Conservation (phyloP, 2,888 invertebrate genomes). For the Blastobasis lacticolella region DNA sequence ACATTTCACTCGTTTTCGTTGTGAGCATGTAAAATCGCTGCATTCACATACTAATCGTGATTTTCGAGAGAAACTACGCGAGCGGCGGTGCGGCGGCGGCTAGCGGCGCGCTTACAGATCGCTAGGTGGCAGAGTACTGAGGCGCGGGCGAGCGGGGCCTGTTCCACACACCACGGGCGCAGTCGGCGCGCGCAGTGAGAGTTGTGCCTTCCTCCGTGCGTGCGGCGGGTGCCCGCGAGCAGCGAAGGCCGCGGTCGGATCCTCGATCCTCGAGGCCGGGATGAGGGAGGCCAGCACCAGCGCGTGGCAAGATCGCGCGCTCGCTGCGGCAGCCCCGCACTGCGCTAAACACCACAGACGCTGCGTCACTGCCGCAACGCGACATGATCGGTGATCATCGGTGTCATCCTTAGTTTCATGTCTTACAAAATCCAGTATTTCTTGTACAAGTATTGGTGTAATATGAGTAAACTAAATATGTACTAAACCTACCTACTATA, state of each 20-base stretch:
- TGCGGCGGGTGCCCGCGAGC: slow-evolving; percentile 30
- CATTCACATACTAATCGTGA: slow-evolving; percentile 66
- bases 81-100: slow-evolving; percentile 34
- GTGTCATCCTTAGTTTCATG: too few species aligned
- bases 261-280: slow-evolving; percentile 20
- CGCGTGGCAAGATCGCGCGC: too few species aligned
- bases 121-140: slow-evolving; percentile 53
- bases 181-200: slow-evolving; percentile 71
- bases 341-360: neutral
- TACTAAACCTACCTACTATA: too few species aligned
- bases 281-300: too few species aligned
- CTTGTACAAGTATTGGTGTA: too few species aligned
- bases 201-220: slow-evolving; percentile 49
- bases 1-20: slow-evolving; percentile 66
- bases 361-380: slow-evolving; percentile 15
- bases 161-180: slow-evolving; percentile 55
- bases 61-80: slow-evolving; percentile 56
- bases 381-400: neutral
- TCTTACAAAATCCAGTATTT: too few species aligned
- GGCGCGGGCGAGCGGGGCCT: slow-evolving; percentile 38
- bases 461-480: too few species aligned
- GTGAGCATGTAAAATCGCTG: slow-evolving; percentile 51
- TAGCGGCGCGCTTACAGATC: slow-evolving; percentile 54
- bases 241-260: slow-evolving; percentile 37
- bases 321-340: too few species aligned